These are phyloP conservation scores for Eulithis prunata DNA, from an alignment of 2,888 invertebrate species.

Conservation along the genomic window DNA sequence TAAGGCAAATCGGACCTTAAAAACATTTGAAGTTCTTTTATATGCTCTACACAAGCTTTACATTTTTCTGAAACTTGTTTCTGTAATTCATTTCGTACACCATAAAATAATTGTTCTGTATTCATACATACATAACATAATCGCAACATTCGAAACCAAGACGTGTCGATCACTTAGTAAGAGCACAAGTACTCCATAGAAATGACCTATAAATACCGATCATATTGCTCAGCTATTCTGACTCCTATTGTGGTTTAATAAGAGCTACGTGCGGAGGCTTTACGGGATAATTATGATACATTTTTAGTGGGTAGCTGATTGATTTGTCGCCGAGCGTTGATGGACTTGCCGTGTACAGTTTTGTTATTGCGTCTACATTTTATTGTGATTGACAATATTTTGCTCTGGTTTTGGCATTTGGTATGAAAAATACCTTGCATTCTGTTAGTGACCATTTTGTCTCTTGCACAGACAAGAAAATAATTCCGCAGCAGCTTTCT, in stretches of 20 bases:
- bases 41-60: no score
- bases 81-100: neutral
- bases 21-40: no score
- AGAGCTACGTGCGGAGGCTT: conserved; percentile 15
- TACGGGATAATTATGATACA: conserved; percentile 30
- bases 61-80: no score
- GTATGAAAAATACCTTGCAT: neutral
- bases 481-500: no score
- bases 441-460: neutral
- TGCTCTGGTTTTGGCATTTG: neutral
- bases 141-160: conserved; percentile 28
- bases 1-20: no score
- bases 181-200: conserved; percentile 31
- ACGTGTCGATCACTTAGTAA: conserved; percentile 43
- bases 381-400: conserved; percentile 12
- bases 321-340: conserved; percentile 34
- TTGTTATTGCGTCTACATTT: conserved; percentile 21
- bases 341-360: conserved; percentile 32
- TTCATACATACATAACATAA: conserved; percentile 21
- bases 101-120: neutral
- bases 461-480: no score
- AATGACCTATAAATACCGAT: conserved; percentile 34
- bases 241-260: conserved; percentile 11
- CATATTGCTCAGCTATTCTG: conserved; percentile 23
- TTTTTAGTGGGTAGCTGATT: conserved; percentile 36